A percentile compares a stretch with the other conserved stretches of the same genome.
Conservation (phyloP, 2,113 vertebrate species). For the Chroicocephalus ridibundus region DNA sequence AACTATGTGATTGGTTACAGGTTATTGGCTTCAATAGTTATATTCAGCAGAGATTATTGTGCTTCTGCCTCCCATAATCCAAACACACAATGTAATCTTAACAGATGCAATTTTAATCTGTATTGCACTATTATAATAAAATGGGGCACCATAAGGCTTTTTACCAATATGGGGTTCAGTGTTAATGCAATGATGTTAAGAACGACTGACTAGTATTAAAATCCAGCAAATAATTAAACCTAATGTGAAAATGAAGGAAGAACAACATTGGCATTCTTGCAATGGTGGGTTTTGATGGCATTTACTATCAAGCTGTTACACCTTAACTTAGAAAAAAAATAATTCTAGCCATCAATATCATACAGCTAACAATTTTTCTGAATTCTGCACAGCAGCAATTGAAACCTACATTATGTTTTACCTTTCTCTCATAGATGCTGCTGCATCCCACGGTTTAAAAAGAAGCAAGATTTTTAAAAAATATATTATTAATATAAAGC, state of each 20-base stretch:
- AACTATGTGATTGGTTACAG: slow-evolving; percentile 73
- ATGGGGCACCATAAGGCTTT: slow-evolving; percentile 65
- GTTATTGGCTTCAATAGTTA: slow-evolving; percentile 71
- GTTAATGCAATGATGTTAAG: slow-evolving; percentile 67
- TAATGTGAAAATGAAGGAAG: slow-evolving; percentile 62
- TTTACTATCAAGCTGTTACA: slow-evolving; percentile 66
- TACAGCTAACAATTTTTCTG: background rate
- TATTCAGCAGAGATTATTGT: slow-evolving; percentile 65
- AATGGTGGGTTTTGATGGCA: slow-evolving; percentile 34
- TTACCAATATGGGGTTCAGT: slow-evolving; percentile 51
- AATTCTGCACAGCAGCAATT: background rate
- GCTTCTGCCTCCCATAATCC: slow-evolving; percentile 69
- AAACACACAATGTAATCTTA: slow-evolving; percentile 68
- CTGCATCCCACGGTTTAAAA: background rate
- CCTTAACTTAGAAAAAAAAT: slow-evolving; percentile 55
- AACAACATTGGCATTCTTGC: slow-evolving; percentile 53
- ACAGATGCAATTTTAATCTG: slow-evolving; percentile 76
- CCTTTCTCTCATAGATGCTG: background rate
- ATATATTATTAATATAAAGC: slow-evolving; percentile 6
- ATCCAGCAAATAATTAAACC: slow-evolving; percentile 70
- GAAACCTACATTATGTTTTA: background rate
- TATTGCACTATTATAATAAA: slow-evolving; percentile 63
- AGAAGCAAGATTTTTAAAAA: background rate
- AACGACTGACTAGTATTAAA: slow-evolving; percentile 60
- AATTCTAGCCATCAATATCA: slow-evolving; percentile 20